phyloP scores from a whole-genome alignment of 2,888 invertebrate genomes.

The Yponomeuta plumbellus region DNA sequence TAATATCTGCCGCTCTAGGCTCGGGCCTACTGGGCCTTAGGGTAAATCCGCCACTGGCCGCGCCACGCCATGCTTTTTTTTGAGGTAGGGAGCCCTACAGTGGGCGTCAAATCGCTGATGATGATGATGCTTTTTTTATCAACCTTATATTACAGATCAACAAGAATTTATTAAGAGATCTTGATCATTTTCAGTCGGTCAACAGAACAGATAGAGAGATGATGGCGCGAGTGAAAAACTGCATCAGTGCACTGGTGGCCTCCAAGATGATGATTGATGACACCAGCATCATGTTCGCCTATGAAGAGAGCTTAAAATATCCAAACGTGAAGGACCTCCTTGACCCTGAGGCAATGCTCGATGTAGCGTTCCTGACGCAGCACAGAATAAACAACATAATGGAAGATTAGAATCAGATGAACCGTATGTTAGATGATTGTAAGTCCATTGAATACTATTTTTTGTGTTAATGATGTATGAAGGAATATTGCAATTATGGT shows the following conservation, averaged over 20 bases:
- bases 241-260: constrained; percentile 89
- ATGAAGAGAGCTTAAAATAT: constrained; percentile 91
- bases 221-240: constrained; percentile 93
- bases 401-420: constrained; percentile 38
- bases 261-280: constrained; percentile 94
- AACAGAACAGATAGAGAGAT: constrained; percentile 85
- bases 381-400: constrained; percentile 77
- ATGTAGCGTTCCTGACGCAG: constrained; percentile 87
- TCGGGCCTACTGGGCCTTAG: too few species aligned
- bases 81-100: too few species aligned
- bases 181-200: constrained; percentile 74
- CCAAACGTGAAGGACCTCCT: constrained; percentile 84
- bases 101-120: too few species aligned
- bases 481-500: background rate
- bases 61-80: too few species aligned
- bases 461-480: background rate
- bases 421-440: background rate
- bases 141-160: too few species aligned
- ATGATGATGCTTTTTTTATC: too few species aligned
- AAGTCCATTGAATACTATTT: background rate
- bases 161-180: too few species aligned
- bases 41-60: too few species aligned
- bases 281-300: constrained; percentile 93
- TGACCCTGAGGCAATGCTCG: constrained; percentile 89
- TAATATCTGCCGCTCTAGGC: too few species aligned